Base-by-base conservation (phyloP, 1,140 invertebrate species). In the Scaptomyza pallida region DNA sequence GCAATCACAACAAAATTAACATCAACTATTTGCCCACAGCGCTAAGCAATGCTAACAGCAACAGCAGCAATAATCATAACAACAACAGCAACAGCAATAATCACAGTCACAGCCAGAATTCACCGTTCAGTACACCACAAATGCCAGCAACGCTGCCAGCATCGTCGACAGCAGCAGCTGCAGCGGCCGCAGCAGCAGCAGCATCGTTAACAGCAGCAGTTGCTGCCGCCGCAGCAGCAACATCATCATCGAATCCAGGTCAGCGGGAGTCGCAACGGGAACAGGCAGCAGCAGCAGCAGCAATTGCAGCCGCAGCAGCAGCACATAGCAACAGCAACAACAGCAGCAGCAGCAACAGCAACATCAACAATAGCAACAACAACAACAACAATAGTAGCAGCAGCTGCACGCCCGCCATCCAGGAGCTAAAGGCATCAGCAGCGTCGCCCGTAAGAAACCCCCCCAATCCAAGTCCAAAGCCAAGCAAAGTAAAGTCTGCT, bases 371-470 rank as follows among this genome's bases (percentile, higher is more conserved):
- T 33, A 50, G 16, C 19, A 23, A 37, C 19, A 17, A 30, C 26
- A 40, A 44, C 21, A 57, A 37, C 37, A 56, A 13, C 16, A 69
- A 35, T 23, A 55, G 12, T 40, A 50, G 65, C 47, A 59, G 33
- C 60, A 76, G 62, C 44, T 69, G 69, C 19, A 82, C 88, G 19
- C 90, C 90, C 13, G 88, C 90, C 48, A 81, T 91, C 35, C 90
- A 91, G 73, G 90, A 91, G 72, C 64, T 90, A 35, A 91, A 89
- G 62, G 90, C 90, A 54, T 91, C 82, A 43, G 61, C 89, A 69
- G 78, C 88, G 88, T 91, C 90, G 68, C 90, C 90, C 72, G 90
- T 91, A 91, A 91, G 90, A 83, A 90, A 71, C 33, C 33, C 33
- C 76, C 43, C 82, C 71, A 76, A 74, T 72, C 65, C 72, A 77